phyloP scores from a whole-genome alignment of 2,797 vertebrate species.

The Chaetophractus vellerosus region DNA sequence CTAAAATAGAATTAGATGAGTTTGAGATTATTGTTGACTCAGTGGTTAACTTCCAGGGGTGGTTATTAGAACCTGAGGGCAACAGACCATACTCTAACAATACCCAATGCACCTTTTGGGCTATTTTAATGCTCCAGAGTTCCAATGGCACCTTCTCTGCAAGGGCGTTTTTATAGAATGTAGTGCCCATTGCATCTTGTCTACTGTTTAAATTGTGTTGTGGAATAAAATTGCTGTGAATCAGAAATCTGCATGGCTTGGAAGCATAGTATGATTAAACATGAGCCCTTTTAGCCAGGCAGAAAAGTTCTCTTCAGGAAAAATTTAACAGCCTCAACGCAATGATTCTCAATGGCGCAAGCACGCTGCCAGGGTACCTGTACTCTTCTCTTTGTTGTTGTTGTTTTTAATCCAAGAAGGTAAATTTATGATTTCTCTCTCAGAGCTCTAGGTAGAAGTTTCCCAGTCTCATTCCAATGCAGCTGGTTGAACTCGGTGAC shows the following conservation, averaged over 20 bases:
- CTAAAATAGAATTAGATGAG: constrained; percentile 12
- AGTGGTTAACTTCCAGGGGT: background rate
- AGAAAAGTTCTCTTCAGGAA: background rate
- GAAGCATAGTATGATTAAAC: constrained; percentile 38
- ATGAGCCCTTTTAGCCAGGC: background rate
- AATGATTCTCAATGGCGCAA: background rate
- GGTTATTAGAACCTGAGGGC: background rate
- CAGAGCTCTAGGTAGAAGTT: background rate
- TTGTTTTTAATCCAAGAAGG: constrained; percentile 42
- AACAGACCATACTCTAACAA: too few relatives aligned
- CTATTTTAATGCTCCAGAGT: too few relatives aligned
- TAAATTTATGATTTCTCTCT: constrained; percentile 15
- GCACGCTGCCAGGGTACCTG: background rate
- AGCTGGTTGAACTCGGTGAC: constrained; percentile 31
- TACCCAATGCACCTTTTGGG: too few relatives aligned
- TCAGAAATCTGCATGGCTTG: constrained; percentile 17
- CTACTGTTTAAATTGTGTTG: constrained; percentile 56
- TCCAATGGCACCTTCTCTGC: background rate
- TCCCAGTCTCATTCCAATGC: background rate
- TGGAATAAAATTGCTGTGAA: background rate
- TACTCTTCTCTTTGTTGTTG: background rate
- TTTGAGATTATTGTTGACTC: background rate
- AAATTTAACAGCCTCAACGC: background rate
- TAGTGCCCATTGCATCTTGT: background rate
- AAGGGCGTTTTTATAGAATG: constrained; percentile 10